phyloP scores from a whole-genome alignment of 2,888 invertebrate genomes.

The Habrosyne pyritoides region DNA sequence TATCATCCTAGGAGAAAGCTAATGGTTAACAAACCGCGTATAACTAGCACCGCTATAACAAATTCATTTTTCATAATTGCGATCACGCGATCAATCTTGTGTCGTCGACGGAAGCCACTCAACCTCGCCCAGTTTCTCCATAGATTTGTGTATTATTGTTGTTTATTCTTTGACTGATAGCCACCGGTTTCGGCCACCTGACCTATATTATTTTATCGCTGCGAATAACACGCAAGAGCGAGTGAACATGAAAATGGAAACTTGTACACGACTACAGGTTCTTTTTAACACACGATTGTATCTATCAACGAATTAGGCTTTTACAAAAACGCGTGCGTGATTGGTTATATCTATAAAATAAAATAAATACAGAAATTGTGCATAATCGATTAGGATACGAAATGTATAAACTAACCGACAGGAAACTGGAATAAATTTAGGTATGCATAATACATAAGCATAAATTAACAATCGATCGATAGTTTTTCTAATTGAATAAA shows the following conservation, averaged over 20 bases:
- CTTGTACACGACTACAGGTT: conserved; percentile 14
- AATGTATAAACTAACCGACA: background rate
- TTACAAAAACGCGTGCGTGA: background rate
- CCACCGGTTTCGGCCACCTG: conserved; percentile 49
- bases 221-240: conserved; percentile 58
- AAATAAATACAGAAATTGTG: background rate
- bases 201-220: conserved; percentile 60
- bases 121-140: conserved; percentile 56
- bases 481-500: conserved; percentile 5
- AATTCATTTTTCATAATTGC: conserved; percentile 80
- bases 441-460: background rate
- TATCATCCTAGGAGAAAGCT: too few species aligned
- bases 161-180: conserved; percentile 72
- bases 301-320: conserved; percentile 20
- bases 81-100: conserved; percentile 73
- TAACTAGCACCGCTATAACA: conserved; percentile 42
- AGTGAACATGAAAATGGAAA: conserved; percentile 11
- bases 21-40: too few species aligned
- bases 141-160: conserved; percentile 66
- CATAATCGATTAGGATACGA: background rate
- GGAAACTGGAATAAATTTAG: background rate
- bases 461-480: background rate
- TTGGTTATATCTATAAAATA: background rate
- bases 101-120: conserved; percentile 76
- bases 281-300: conserved; percentile 31